Conservation (phyloP, 2,797 vertebrate genomes). For the Leptoclinus maculatus region DNA sequence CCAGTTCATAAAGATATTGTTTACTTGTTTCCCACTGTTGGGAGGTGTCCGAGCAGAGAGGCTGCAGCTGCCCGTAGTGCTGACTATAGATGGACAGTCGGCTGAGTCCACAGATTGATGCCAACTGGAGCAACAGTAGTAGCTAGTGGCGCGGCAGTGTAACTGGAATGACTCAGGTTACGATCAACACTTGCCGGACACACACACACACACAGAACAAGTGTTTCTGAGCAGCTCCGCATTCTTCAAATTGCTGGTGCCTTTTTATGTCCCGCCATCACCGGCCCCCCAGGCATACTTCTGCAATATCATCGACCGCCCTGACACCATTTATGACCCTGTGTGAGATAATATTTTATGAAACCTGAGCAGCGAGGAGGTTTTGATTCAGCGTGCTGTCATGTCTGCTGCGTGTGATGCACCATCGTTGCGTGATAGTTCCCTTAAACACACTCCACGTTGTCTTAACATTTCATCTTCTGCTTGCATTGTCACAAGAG, state of each 20-base stretch:
- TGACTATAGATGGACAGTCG: constrained; percentile 50
- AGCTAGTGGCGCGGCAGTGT: constrained; percentile 5
- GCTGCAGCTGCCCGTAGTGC: constrained; percentile 28
- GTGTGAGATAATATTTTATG: not conserved
- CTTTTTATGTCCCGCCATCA: constrained; percentile 29
- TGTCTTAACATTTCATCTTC: constrained; percentile 19
- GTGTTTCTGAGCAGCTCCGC: constrained; percentile 59
- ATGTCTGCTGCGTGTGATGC: not conserved
- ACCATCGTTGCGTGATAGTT: not conserved
- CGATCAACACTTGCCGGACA: constrained; percentile 51
- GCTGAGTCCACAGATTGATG: constrained; percentile 19
- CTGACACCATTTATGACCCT: constrained; percentile 12
- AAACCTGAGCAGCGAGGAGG: not conserved
- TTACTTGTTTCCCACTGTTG: not conserved
- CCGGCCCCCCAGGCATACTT: not conserved
- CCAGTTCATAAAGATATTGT: not conserved
- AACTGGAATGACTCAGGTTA: constrained; percentile 62
- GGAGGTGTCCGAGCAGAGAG: not conserved
- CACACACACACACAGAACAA: constrained; percentile 28
- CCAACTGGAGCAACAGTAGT: constrained; percentile 40
- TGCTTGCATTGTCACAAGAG: not conserved
- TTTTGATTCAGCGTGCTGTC: constrained; percentile 12
- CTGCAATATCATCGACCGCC: constrained; percentile 7
- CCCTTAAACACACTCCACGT: constrained; percentile 20
- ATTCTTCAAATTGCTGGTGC: constrained; percentile 57